These are phyloP conservation scores for Drosophila mimetica DNA, from an alignment of 2,888 invertebrate species.

Conservation along the genomic window DNA sequence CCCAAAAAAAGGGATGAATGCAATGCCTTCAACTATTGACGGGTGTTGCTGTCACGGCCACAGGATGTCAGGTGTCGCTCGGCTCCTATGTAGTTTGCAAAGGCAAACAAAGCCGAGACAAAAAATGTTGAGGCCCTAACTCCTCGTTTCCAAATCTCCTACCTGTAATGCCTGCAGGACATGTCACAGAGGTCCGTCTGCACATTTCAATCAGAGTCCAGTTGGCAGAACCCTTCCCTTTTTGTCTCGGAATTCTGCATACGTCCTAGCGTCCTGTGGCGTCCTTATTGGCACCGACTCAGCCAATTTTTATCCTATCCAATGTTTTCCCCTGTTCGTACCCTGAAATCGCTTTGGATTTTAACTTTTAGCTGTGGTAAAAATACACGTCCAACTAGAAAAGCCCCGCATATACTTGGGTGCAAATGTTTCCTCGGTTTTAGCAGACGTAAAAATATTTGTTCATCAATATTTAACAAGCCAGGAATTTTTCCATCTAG, in stretches of 20 bases:
- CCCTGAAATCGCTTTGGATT: conserved; percentile 53
- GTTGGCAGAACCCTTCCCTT: conserved; percentile 16
- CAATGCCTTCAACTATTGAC: conserved; percentile 27
- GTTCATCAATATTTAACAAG: conserved; percentile 69
- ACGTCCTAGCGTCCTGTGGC: conserved; percentile 13
- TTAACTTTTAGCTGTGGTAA: conserved; percentile 52
- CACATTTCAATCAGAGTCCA: conserved; percentile 71
- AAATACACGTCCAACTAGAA: conserved; percentile 34
- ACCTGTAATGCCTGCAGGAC: conserved; percentile 30
- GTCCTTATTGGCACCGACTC: conserved; percentile 19
- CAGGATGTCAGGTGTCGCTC: conserved; percentile 50
- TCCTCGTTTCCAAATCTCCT: conserved; percentile 15
- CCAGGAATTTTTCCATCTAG: conserved; percentile 29
- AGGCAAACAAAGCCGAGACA: conserved; percentile 27
- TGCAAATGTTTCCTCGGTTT: conserved; percentile 8
- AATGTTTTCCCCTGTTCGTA: neutral
- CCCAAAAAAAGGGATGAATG: neutral
- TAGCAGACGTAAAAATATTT: conserved; percentile 51
- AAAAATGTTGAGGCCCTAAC: conserved; percentile 12
- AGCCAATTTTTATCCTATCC: conserved; percentile 21
- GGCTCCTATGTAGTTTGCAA: conserved; percentile 23
- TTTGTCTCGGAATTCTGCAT: conserved; percentile 12
- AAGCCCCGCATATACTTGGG: neutral
- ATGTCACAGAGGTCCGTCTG: conserved; percentile 41
- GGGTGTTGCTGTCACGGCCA: conserved; percentile 52